Base-by-base conservation (phyloP, 2,113 vertebrate species). In the Anhinga anhinga region DNA sequence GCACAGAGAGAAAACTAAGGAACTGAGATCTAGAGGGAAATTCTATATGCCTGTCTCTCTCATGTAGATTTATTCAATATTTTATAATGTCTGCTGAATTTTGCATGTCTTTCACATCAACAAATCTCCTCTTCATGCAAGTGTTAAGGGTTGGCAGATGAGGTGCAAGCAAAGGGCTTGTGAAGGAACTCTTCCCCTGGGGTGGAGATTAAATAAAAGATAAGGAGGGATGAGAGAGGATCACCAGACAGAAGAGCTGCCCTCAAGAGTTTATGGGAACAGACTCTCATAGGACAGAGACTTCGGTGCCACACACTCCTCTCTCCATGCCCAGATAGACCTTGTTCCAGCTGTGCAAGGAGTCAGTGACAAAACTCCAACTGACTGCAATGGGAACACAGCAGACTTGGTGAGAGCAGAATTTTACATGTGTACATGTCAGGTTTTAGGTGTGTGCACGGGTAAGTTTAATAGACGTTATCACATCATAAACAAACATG, bases 91-190 rank as follows among this genome's bases (percentile, higher is more conserved):
- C 27, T 77, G 21, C 40, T 50, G 29, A 22, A 82, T 83, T 96
- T 95, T 95, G 40, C 69, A 73, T 61, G 32, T 70, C 76, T 91
- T 96, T 95, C 65, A 47, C 25, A 90, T 62, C 61, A 95, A 67
- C 49, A 82, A 73, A 94, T 72, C 36, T 76, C 42, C n/a, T 50
- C 27, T 62, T 93, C 5, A 3, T 88, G 40, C 59, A 69, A 90
- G 38, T 52, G 17, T 85, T 92, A 89, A 95, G 81, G 70, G 50
- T 70, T 90, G 91, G 89, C 71, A 94, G 67, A 34, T 44, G 55
- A 96, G 62, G 61, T 94, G 29, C 36, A 32, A 97, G 93, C 72
- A 95, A 96, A 92, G 71, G 67, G 42, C 78, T 95, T 96, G 77
- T 95, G 94, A 96, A 93, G 77, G 38, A 52, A 32, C 20, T 0